Percentiles rank a stretch among this genome's conserved stretches.
Conservation (phyloP, 2,113 vertebrate species). For the Hypocryptadius cinnamomeus region DNA sequence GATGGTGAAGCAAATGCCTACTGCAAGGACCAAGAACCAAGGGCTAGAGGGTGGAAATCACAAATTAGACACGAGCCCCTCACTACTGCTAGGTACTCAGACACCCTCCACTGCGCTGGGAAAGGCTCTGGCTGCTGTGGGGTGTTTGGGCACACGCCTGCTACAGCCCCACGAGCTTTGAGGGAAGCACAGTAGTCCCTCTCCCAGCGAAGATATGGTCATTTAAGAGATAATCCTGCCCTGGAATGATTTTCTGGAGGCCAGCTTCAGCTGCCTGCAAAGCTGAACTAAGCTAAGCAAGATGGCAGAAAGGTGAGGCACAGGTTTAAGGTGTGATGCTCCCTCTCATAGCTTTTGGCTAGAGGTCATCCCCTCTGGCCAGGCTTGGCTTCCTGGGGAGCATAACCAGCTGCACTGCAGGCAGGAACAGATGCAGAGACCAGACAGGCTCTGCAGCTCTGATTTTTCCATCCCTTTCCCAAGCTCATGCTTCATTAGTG, state of each 20-base stretch:
- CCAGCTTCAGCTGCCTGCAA: background rate
- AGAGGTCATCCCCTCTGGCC: background rate
- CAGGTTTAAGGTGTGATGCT: background rate
- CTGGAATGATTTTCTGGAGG: background rate
- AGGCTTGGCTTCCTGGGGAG: background rate
- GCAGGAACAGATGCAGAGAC: background rate
- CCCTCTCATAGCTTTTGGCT: background rate
- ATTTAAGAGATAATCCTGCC: background rate
- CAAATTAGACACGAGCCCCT: background rate
- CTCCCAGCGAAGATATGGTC: background rate
- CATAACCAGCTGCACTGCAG: background rate
- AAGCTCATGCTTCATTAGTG: background rate
- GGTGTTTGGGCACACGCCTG: background rate
- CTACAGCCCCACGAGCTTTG: background rate
- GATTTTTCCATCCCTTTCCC: background rate
- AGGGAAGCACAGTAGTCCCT: background rate
- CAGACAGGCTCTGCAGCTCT: background rate
- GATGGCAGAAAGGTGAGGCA: background rate
- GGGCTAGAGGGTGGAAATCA: background rate
- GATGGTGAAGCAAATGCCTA: rapidly evolving
- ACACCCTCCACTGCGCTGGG: rapidly evolving
- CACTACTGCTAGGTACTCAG: background rate
- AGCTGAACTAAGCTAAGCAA: background rate
- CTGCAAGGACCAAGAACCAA: background rate
- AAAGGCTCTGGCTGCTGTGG: background rate